Percentiles rank a stretch among this genome's conserved stretches.
Evolutionary conservation across 2,888 invertebrate genomes (phyloP).

Genomic region (Zelleria hepariella): DNA sequence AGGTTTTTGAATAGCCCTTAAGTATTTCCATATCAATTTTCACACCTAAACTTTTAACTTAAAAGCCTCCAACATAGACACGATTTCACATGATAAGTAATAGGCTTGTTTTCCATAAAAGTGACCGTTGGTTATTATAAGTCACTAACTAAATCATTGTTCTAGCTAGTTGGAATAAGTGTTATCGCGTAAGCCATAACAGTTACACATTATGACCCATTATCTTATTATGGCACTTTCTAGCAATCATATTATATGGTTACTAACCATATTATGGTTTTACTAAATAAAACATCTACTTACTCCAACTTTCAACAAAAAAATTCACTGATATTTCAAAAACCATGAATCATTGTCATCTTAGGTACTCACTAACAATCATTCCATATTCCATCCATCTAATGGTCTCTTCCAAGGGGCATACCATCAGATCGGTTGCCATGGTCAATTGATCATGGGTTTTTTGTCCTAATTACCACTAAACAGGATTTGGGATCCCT

Average conservation of each 20-base stretch:
- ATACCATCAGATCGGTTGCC: neutral
- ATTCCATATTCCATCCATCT: neutral
- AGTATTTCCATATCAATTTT: neutral
- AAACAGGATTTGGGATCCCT: too few species aligned
- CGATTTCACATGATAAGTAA: neutral
- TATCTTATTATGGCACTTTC: neutral
- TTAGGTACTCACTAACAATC: too few species aligned
- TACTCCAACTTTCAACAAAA: neutral
- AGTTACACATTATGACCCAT: neutral
- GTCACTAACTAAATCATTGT: neutral
- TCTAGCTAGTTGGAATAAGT: neutral
- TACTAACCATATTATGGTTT: neutral
- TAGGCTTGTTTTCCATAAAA: neutral
- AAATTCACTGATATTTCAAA: too few species aligned
- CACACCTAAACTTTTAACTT: neutral
- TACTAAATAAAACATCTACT: neutral
- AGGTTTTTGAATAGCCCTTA: neutral
- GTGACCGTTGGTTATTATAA: neutral
- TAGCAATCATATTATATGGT: neutral
- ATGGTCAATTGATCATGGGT: too few species aligned
- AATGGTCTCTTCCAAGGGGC: neutral
- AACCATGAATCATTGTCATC: too few species aligned
- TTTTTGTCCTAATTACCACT: too few species aligned
- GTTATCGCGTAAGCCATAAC: neutral
- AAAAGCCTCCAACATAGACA: neutral